phyloP scores from a whole-genome alignment of 2,888 invertebrate genomes.

The Erpobdella octoculata region DNA sequence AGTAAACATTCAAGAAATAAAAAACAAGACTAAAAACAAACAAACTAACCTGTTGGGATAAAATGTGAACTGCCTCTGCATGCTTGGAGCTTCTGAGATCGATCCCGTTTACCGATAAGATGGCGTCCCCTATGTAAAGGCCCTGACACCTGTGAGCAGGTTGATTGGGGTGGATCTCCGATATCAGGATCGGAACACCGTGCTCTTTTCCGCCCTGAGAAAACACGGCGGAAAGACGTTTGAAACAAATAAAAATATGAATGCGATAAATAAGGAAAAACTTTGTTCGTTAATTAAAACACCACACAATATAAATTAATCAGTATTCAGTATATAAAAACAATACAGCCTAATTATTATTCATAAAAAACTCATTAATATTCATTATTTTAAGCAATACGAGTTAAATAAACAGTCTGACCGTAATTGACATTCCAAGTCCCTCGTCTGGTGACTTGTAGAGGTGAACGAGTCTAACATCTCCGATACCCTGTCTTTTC shows the following conservation, averaged over 20 bases:
- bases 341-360: background rate
- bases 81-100: conserved; percentile 72
- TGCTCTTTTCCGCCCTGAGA: conserved; percentile 73
- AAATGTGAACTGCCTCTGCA: conserved; percentile 70
- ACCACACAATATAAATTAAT: background rate
- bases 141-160: conserved; percentile 68
- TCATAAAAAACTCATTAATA: background rate
- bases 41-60: conserved; percentile 63
- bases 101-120: conserved; percentile 70
- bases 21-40: no score
- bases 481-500: conserved; percentile 52
- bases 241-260: background rate
- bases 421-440: conserved; percentile 73
- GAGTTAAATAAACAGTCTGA: no score
- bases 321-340: background rate
- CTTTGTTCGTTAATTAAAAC: background rate
- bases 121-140: conserved; percentile 75
- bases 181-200: conserved; percentile 75
- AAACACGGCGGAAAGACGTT: background rate
- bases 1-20: no score
- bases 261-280: background rate
- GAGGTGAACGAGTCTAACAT: conserved; percentile 59
- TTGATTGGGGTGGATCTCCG: conserved; percentile 69
- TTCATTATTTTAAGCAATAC: no score
- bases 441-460: conserved; percentile 69